phyloP scores from a whole-genome alignment of 2,888 invertebrate species.

The Piscicola geometra region DNA sequence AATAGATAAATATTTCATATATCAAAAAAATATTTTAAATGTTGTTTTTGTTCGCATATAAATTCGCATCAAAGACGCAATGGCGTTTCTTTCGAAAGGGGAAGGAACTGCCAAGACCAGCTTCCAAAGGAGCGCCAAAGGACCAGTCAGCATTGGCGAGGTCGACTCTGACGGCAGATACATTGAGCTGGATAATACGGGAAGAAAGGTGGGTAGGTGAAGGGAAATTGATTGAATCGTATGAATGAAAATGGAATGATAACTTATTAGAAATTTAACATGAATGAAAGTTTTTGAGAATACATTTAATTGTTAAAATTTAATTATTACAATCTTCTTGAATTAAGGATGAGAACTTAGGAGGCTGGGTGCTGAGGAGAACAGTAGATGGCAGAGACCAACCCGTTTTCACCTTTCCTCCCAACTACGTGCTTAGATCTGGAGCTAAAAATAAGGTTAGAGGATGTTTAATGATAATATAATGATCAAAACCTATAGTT shows the following conservation, averaged over 20 bases:
- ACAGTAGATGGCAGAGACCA: constrained; percentile 34
- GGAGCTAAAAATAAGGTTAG: constrained; percentile 34
- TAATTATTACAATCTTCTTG: no score
- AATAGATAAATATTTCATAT: constrained; percentile 7
- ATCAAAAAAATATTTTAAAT: not conserved
- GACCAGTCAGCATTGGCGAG: constrained; percentile 47
- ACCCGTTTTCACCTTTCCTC: constrained; percentile 30
- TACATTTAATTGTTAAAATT: no score
- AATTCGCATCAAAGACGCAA: constrained; percentile 18
- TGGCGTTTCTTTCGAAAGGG: constrained; percentile 50
- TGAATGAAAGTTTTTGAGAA: no score
- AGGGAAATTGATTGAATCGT: no score
- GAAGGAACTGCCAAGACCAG: constrained; percentile 60
- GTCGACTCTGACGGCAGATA: constrained; percentile 58
- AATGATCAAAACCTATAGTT: not conserved
- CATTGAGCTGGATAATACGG: constrained; percentile 58
- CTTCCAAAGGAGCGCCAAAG: constrained; percentile 50
- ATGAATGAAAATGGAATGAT: no score
- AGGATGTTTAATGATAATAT: not conserved
- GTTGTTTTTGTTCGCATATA: not conserved
- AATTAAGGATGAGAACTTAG: constrained; percentile 37
- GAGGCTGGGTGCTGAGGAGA: constrained; percentile 36
- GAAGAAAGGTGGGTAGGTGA: constrained; percentile 52
- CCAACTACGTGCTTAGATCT: constrained; percentile 26
- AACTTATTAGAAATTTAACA: no score